phyloP scores from a whole-genome alignment of 2,797 vertebrate genomes.

The Sphaeramia orbicularis region DNA sequence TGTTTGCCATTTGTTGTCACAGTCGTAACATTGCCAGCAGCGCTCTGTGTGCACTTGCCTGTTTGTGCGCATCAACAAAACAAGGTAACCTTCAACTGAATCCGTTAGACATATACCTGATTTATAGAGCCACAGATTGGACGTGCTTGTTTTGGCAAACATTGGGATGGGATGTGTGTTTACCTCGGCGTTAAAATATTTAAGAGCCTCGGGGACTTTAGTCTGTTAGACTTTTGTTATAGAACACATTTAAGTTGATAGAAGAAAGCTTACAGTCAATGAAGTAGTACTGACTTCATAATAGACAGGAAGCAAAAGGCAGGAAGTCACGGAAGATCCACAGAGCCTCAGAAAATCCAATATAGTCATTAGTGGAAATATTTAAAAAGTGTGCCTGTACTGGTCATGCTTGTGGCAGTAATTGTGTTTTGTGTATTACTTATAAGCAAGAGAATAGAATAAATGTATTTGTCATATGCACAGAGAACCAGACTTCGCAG shows the following conservation, averaged over 20 bases:
- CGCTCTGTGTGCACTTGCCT: conserved; percentile 31
- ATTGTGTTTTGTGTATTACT: too few relatives aligned
- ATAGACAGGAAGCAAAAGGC: conserved; percentile 8
- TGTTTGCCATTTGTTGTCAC: conserved; percentile 63
- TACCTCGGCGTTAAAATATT: conserved; percentile 38
- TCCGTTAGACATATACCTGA: conserved; percentile 37
- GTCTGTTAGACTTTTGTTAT: conserved; percentile 21
- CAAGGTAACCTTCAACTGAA: conserved; percentile 68
- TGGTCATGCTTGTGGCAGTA: too few relatives aligned
- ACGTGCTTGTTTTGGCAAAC: conserved; percentile 37
- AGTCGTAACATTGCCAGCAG: conserved; percentile 62
- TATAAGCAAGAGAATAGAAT: too few relatives aligned
- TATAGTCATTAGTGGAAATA: too few relatives aligned
- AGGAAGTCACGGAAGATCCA: neutral
- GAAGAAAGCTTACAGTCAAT: conserved; percentile 31
- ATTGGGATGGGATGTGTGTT: conserved; percentile 24
- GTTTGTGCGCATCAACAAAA: conserved; percentile 57
- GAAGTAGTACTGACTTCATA: conserved; percentile 28
- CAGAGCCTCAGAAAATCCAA: neutral
- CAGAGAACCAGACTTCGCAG: too few relatives aligned
- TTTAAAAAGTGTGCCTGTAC: too few relatives aligned
- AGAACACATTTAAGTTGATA: conserved; percentile 48
- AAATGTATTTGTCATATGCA: too few relatives aligned
- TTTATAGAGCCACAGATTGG: conserved; percentile 48
- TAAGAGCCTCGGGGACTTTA: conserved; percentile 23